Evolutionary conservation across 2,888 invertebrate genomes (phyloP).

Genomic region (Gnatocerus cornutus): DNA sequence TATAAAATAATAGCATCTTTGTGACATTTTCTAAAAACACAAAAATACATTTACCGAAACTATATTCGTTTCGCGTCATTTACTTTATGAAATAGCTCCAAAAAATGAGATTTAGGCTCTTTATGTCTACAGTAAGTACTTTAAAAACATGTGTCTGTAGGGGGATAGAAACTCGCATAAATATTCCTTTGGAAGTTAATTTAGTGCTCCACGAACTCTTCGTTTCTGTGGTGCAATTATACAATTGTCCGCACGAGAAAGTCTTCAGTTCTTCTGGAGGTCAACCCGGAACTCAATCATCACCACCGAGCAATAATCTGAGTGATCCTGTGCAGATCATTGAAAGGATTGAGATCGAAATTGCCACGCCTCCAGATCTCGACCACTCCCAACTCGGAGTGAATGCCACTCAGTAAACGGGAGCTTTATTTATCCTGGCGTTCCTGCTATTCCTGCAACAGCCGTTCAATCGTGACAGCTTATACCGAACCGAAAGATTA

Average conservation of each 20-base stretch:
- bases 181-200: conserved; percentile 39
- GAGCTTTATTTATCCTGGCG: conserved; percentile 52
- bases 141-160: conserved; percentile 63
- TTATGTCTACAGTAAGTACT: conserved; percentile 64
- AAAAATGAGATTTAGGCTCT: conserved; percentile 67
- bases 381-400: conserved; percentile 51
- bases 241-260: conserved; percentile 4
- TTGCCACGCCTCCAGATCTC: conserved; percentile 51
- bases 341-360: conserved; percentile 55
- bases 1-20: conserved; percentile 68
- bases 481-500: conserved; percentile 48
- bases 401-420: conserved; percentile 53
- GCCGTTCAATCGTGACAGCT: conserved; percentile 50
- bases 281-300: conserved; percentile 47
- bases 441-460: conserved; percentile 50
- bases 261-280: conserved; percentile 14
- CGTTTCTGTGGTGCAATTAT: background rate
- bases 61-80: conserved; percentile 70
- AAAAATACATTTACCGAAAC: conserved; percentile 70
- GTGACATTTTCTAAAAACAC: conserved; percentile 68
- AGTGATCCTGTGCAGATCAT: conserved; percentile 54
- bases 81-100: conserved; percentile 68
- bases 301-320: conserved; percentile 50
- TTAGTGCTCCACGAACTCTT: background rate
- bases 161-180: conserved; percentile 59